These are phyloP conservation scores for Formica exsecta DNA, from an alignment of 1,140 invertebrate species.

Conservation along the genomic window DNA sequence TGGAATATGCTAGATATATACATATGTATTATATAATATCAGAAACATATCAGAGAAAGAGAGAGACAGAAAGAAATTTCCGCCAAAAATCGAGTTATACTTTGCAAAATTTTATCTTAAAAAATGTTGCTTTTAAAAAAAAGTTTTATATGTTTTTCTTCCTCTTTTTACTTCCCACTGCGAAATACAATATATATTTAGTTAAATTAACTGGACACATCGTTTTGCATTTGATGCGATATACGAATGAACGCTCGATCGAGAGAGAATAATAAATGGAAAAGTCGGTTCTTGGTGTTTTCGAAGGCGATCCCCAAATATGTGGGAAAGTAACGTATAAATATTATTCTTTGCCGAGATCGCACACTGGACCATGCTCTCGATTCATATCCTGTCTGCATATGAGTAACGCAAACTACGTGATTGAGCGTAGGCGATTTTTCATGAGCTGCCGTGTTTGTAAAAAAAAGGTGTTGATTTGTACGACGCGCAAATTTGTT, in stretches of 20 bases:
- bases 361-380: conserved; percentile 25
- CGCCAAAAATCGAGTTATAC: neutral
- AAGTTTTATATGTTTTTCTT: neutral
- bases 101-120: neutral
- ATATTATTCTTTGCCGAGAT: conserved; percentile 56
- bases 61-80: neutral
- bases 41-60: neutral
- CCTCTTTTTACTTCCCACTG: neutral
- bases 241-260: neutral
- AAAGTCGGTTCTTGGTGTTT: conserved; percentile 14
- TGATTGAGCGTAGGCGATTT: conserved; percentile 35
- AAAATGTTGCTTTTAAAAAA: neutral
- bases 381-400: conserved; percentile 57
- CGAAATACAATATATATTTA: neutral
- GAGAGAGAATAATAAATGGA: conserved; percentile 6
- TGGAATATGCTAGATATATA: neutral
- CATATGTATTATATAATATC: neutral
- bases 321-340: conserved; percentile 32
- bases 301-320: conserved; percentile 47
- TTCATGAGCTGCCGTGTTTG: neutral
- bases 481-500: conserved; percentile 44
- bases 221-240: neutral
- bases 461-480: conserved; percentile 18
- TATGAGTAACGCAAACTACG: conserved; percentile 48
- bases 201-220: no score